Base-by-base conservation (phyloP, 2,888 invertebrate species). In the Caenorhabditis afra region DNA sequence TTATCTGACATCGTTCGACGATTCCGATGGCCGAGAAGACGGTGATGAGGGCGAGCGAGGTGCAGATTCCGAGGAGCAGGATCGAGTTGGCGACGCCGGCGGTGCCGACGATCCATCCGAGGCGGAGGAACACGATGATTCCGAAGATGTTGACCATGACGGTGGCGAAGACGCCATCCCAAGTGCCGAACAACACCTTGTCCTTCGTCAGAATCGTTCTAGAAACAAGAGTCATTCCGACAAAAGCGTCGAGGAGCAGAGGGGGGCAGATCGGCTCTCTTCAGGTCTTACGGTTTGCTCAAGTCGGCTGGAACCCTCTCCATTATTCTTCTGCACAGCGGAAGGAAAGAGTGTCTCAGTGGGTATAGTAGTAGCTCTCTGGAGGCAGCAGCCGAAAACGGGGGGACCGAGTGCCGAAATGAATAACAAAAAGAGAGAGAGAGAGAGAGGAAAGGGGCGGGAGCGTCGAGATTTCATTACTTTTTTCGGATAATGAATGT, bases 81-180 rank as follows among this genome's bases (percentile, higher is more conserved):
- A 92, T 88, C 10, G 92, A 90, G 68, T 91, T 86, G 7, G 90
- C 91, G 35, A 93, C 91, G 14, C 92, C 92, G 22, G 92, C 92
- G 84, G 92, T 92, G 37, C 92, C 92, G 62, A 98, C 97, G 90
- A 98, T 95, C 97, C 97, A 98, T 81, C 97, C 97, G 79, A 96
- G 95, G 87, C 97, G 93, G 76, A 98, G 92, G 91, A 98, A 97
- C 78, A 97, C 96, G 91, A 97, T 96, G 0, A 97, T 97, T 89
- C 97, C 97, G 92, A 98, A 96, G 74, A 97, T 95, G 91, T 97
- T 97, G 90, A 97, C 96, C 88, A 98, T 94, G 91, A 96, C 97
- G 62, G 97, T 96, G 67, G 97, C 96, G 91, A 97, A 98, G 8
- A 98, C 97, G 82, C 97, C 97, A 92, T 97, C 97, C 95, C 96